Evolutionary conservation across 2,888 invertebrate genomes (phyloP), one percentile per base, ranked within the genome.

Genomic region (Melanophora roralis): DNA sequence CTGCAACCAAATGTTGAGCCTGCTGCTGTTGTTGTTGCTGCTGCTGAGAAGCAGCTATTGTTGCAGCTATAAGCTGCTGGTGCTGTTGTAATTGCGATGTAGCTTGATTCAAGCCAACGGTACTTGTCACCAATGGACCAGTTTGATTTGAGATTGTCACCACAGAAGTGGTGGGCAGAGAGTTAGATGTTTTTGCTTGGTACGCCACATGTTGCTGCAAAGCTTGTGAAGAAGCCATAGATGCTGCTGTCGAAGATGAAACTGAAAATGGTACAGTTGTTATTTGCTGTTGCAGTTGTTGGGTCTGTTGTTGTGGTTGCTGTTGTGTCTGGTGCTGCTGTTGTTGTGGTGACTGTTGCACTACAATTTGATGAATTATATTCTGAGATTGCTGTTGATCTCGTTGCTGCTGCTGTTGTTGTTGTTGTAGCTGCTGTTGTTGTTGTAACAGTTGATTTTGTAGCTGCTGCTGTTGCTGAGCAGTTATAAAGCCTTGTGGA

Each of bases 321-420:
- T 92, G 93, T 72, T 92, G 93, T 82, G 92, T 85, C 16, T 84
- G 84, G 2, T 82, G 83, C 1, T 81, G 84, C 5, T 82, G 83
- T 45, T 83, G 83, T 19, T 81, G 85, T 1, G 77, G 84, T 23
- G 79, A 85, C 76, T 86, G 91, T 76, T 90, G 87, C 11, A 88
- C 86, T 12, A 85, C 85, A 38, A 86, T 85, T 34, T 92, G 91
- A 71, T 86, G 86, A 27, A 86, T 85, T n/a, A 85, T 85, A 59
- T 81, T 92, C 12, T 92, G 90, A 57, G 92, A 92, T 23, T 86
- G 93, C 82, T 92, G 86, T 60, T 88, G 88, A 57, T 89, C 89
- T n/a, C 88, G 87, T 64, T 87, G 86, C 34, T 87, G 88, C 14
- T 87, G 86, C 69, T 89, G 88, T 77, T 85, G 55, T 67, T 86